Conservation (phyloP, 2,797 vertebrate genomes). For the Myotis myotis region DNA sequence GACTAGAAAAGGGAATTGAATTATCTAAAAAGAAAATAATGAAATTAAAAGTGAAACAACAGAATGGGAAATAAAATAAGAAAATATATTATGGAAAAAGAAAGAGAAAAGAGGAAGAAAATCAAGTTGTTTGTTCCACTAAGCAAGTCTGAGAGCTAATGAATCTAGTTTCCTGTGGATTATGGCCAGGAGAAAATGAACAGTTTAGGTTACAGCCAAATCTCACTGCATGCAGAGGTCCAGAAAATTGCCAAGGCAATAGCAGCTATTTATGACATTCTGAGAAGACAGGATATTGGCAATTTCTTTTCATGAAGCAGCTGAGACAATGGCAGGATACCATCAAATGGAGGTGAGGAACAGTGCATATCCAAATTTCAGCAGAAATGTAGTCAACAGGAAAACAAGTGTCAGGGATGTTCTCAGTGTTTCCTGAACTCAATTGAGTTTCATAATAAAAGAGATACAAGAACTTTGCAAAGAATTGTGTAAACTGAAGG, state of each 20-base stretch:
- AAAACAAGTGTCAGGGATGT: not conserved
- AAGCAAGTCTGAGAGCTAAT: slow-evolving; percentile 59
- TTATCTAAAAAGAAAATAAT: slow-evolving; percentile 45
- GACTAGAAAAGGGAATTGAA: not conserved
- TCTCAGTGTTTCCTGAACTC: not conserved
- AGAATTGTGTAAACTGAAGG: not conserved
- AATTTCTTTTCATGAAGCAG: slow-evolving; percentile 62
- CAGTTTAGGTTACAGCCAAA: slow-evolving; percentile 56
- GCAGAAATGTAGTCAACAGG: not conserved
- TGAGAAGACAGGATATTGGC: slow-evolving; percentile 33
- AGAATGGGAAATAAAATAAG: not conserved
- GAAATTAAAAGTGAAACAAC: slow-evolving; percentile 39
- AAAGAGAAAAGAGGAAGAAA: slow-evolving; percentile 51
- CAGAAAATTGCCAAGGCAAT: slow-evolving; percentile 62
- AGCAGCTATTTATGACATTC: slow-evolving; percentile 49
- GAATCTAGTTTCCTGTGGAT: slow-evolving; percentile 65
- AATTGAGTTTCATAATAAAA: not conserved
- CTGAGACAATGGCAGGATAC: slow-evolving; percentile 52
- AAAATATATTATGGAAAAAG: not conserved
- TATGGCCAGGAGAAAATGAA: slow-evolving; percentile 65
- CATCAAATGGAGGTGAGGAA: slow-evolving; percentile 10
- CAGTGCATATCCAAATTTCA: not conserved
- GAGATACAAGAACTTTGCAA: not conserved
- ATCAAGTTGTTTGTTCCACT: slow-evolving; percentile 44
- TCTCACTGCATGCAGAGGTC: slow-evolving; percentile 52